Evolutionary conservation across 2,888 invertebrate species (phyloP).

Genomic region (Steinernema scapterisci): DNA sequence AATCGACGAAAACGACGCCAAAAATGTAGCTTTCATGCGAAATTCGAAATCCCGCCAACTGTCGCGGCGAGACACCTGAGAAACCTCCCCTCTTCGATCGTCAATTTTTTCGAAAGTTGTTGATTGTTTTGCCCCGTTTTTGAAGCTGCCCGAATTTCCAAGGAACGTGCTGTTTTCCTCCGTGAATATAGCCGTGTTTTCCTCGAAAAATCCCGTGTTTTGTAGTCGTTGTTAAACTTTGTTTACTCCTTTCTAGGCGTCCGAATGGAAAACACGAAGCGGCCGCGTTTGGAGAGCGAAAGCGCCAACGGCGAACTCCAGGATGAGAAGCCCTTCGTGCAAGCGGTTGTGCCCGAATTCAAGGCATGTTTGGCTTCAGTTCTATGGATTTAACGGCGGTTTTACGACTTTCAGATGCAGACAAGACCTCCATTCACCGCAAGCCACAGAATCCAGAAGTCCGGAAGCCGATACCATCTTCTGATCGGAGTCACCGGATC

Average conservation of each 20-base stretch:
- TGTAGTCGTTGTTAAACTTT: neutral
- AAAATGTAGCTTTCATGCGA: neutral
- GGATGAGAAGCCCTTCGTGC: neutral
- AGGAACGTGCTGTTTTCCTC: neutral
- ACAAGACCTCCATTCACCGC: neutral
- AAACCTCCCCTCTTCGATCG: neutral
- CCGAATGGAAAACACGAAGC: neutral
- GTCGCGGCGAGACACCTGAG: neutral
- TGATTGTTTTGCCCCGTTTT: too few relatives aligned
- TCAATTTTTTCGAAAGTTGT: neutral
- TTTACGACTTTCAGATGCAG: conserved; percentile 22
- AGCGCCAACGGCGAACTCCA: neutral
- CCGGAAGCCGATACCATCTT: conserved; percentile 51
- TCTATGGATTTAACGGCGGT: neutral
- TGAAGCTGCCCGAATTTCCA: too few relatives aligned
- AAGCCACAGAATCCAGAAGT: neutral
- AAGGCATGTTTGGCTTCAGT: neutral
- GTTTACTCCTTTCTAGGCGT: neutral
- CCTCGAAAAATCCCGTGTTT: neutral
- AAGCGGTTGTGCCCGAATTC: neutral
- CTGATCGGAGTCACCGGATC: conserved; percentile 82
- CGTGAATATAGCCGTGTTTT: neutral
- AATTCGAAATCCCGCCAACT: conserved; percentile 12
- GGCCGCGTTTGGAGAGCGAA: neutral
- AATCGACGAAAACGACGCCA: too few relatives aligned